Conservation (phyloP, 1,140 invertebrate species). For the Stenopsyche tienmushanensis region DNA sequence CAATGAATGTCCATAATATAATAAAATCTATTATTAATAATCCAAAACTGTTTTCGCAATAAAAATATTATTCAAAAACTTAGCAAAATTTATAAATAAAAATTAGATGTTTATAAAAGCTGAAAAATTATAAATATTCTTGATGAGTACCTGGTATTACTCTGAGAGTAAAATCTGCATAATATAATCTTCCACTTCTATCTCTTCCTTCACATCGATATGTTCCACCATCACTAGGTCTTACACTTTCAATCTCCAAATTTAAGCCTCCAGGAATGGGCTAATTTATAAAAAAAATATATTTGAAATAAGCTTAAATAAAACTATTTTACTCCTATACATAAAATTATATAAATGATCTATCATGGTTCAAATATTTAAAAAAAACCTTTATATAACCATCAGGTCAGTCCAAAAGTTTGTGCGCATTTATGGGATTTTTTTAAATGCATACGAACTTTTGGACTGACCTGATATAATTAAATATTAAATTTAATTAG, state of each 20-base stretch:
- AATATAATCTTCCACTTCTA: conserved; percentile 44
- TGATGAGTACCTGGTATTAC: conserved; percentile 52
- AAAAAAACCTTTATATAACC: not conserved
- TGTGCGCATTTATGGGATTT: too few species aligned
- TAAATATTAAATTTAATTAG: too few species aligned
- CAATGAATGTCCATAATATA: not conserved
- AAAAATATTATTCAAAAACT: not conserved
- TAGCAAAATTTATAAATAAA: not conserved
- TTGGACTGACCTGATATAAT: too few species aligned
- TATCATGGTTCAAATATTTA: not conserved
- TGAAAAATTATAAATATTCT: too few species aligned
- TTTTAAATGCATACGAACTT: too few species aligned
- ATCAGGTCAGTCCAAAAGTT: too few species aligned
- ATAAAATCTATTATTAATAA: not conserved
- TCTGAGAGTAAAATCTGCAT: conserved; percentile 58
- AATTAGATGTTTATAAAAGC: not conserved
- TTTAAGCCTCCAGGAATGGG: conserved; percentile 31
- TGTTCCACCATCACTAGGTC: conserved; percentile 57
- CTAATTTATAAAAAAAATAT: too few species aligned
- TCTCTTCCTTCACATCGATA: conserved; percentile 60
- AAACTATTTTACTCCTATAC: too few species aligned
- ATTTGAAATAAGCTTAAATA: too few species aligned
- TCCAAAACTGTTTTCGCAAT: not conserved
- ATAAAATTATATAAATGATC: conserved; percentile 3
- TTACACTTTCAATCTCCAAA: conserved; percentile 52